phyloP scores from a whole-genome alignment of 2,888 invertebrate species.

The Rutpela maculata region DNA sequence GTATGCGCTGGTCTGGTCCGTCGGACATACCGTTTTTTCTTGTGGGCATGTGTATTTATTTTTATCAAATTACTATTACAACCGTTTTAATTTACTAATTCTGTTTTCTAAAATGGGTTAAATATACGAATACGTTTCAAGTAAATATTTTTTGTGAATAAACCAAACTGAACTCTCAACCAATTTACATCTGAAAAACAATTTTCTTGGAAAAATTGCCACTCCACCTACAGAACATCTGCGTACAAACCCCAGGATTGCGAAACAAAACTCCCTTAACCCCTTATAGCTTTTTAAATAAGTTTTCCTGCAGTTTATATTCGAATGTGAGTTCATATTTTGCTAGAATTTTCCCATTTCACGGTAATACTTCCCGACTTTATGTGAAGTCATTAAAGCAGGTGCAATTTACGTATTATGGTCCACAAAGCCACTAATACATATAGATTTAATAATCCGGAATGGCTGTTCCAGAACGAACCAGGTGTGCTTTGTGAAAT shows the following conservation, averaged over 20 bases:
- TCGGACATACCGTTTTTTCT: too few species aligned
- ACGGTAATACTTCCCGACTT: slow-evolving; percentile 20
- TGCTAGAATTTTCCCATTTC: slow-evolving; percentile 5
- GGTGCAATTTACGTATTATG: slow-evolving; percentile 57
- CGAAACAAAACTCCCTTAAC: slow-evolving; percentile 10
- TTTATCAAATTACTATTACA: too few species aligned
- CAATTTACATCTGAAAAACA: background rate
- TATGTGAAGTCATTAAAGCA: slow-evolving; percentile 48
- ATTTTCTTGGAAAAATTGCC: background rate
- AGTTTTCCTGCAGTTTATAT: slow-evolving; percentile 27
- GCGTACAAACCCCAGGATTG: background rate
- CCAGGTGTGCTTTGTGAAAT: slow-evolving; percentile 62
- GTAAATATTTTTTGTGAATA: background rate
- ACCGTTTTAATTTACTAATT: too few species aligned
- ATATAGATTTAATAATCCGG: slow-evolving; percentile 61
- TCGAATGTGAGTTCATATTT: slow-evolving; percentile 24
- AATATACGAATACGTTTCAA: background rate
- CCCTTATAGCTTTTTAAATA: slow-evolving; percentile 35
- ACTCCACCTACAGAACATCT: slow-evolving; percentile 4
- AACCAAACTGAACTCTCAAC: background rate
- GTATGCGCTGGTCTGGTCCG: too few species aligned
- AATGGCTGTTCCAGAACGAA: slow-evolving; percentile 50
- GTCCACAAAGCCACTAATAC: slow-evolving; percentile 55
- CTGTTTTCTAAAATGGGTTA: too few species aligned
- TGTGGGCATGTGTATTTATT: too few species aligned